These are phyloP conservation scores for Lamprotornis superbus DNA, from an alignment of 2,113 vertebrate species.

Conservation along the genomic window DNA sequence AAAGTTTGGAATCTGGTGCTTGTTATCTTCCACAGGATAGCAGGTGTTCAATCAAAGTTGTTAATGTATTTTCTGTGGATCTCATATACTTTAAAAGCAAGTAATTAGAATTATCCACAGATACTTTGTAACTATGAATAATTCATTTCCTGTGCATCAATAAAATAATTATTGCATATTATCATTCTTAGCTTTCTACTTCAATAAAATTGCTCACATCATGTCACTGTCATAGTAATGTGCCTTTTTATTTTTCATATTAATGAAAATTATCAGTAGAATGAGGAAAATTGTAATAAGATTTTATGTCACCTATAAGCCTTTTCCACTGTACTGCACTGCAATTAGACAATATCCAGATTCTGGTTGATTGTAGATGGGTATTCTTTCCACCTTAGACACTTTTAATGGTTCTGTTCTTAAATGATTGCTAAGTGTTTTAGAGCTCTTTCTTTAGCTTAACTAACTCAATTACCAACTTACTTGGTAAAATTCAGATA, in stretches of 20 bases:
- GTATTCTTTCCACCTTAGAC: background rate
- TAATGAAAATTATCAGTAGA: conserved; percentile 57
- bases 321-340: background rate
- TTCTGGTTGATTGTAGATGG: background rate
- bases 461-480: background rate
- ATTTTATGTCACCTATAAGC: conserved; percentile 12
- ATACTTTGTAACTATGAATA: conserved; percentile 78
- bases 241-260: conserved; percentile 67
- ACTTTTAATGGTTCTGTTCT: background rate
- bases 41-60: conserved; percentile 76
- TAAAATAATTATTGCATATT: conserved; percentile 81
- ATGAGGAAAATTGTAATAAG: conserved; percentile 40
- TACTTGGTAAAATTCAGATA: background rate
- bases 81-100: conserved; percentile 76
- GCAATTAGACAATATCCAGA: background rate
- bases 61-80: conserved; percentile 74
- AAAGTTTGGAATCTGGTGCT: conserved; percentile 12
- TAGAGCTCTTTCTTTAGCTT: background rate
- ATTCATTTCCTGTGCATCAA: conserved; percentile 78
- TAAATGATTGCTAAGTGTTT: background rate
- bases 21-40: conserved; percentile 46
- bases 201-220: conserved; percentile 75
- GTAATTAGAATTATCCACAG: conserved; percentile 80
- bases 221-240: conserved; percentile 62
- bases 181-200: conserved; percentile 77